These are phyloP conservation scores for Dysmachus trigonus DNA, from an alignment of 2,888 invertebrate species.

Conservation along the genomic window DNA sequence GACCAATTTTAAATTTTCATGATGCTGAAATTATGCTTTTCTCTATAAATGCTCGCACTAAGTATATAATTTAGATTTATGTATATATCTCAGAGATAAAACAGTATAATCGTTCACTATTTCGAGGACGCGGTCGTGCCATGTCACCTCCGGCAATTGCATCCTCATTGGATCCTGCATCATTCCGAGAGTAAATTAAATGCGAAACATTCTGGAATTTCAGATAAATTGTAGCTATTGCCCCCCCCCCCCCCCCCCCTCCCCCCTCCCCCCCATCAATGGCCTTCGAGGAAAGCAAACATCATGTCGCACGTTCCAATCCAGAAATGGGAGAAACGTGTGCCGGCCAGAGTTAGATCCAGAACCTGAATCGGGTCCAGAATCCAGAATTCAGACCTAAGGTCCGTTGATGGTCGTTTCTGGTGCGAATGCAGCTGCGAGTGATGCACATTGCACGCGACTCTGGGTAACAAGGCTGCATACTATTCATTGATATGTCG, in stretches of 20 bases:
- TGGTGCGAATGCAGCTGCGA: background rate
- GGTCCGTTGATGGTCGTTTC: too few relatives aligned
- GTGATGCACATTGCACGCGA: background rate
- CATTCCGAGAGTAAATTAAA: background rate
- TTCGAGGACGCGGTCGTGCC: background rate
- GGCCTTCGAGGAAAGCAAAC: background rate
- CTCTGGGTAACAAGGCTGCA: background rate
- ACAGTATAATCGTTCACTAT: background rate
- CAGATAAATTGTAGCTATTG: background rate
- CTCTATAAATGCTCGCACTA: background rate
- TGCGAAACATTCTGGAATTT: background rate
- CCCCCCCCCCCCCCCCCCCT: too few relatives aligned
- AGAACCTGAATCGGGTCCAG: too few relatives aligned
- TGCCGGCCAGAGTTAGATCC: background rate
- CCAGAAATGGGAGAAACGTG: background rate
- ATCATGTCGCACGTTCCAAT: conserved; percentile 21
- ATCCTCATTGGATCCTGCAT: background rate
- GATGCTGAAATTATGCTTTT: too few relatives aligned
- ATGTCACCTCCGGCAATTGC: background rate
- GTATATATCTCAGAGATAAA: background rate
- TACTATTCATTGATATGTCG: background rate
- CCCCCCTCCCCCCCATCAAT: too few relatives aligned
- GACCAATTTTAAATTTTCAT: too few relatives aligned
- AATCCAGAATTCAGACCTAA: too few relatives aligned
- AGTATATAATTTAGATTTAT: background rate